Evolutionary conservation across 2,888 invertebrate species (phyloP).

Genomic region (Hyalella azteca): DNA sequence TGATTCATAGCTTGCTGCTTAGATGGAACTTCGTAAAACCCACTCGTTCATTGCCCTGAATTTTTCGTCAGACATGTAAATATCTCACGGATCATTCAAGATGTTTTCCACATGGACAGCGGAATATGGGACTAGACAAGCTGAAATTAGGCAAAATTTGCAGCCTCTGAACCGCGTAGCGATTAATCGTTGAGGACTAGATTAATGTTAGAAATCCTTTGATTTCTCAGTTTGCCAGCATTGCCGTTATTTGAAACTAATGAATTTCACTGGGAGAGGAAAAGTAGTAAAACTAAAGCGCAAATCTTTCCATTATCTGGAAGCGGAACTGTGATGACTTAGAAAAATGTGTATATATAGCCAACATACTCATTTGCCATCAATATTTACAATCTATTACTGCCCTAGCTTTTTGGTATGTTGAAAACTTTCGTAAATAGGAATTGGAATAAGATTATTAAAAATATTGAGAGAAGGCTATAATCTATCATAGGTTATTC

Average conservation of each 20-base stretch:
- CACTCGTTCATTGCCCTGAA: too few relatives aligned
- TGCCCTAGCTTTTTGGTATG: slow-evolving; percentile 15
- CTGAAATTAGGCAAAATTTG: not conserved
- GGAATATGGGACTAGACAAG: slow-evolving; percentile 10
- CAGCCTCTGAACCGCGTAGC: not conserved
- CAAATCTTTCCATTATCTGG: not conserved
- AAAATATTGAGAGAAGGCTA: slow-evolving; percentile 27
- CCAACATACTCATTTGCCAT: too few relatives aligned
- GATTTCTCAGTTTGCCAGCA: not conserved
- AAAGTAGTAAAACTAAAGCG: too few relatives aligned
- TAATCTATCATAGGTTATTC: not conserved
- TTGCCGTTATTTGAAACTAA: not conserved
- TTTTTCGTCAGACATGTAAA: too few relatives aligned
- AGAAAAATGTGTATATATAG: not conserved
- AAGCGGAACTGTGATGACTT: not conserved
- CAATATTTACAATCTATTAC: slow-evolving; percentile 26
- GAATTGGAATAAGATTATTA: slow-evolving; percentile 33
- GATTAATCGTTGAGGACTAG: not conserved
- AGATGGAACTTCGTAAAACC: too few relatives aligned
- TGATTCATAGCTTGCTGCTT: too few relatives aligned
- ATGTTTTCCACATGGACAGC: slow-evolving; percentile 3
- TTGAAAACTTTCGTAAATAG: slow-evolving; percentile 12
- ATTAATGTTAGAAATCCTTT: not conserved
- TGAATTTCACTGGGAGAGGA: too few relatives aligned
- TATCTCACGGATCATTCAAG: too few relatives aligned